Conservation (phyloP, 2,888 invertebrate species). For the Arctia plantaginis region DNA sequence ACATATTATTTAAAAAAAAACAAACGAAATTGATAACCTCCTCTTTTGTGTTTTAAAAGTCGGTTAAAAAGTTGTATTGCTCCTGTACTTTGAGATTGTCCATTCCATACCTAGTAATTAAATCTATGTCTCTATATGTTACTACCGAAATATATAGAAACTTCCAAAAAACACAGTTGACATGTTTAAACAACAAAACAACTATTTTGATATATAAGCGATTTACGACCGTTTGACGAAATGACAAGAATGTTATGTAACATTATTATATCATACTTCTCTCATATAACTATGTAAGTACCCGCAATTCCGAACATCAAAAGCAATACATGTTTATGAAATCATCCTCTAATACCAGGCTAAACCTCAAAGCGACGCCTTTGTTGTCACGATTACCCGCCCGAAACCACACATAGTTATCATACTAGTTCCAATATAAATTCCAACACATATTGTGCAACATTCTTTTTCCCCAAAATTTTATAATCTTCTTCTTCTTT, state of each 20-base stretch:
- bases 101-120: not conserved
- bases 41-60: too few relatives aligned
- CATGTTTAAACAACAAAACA: too few relatives aligned
- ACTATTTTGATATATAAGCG: too few relatives aligned
- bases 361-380: constrained; percentile 90
- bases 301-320: constrained; percentile 94
- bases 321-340: constrained; percentile 93
- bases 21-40: too few relatives aligned
- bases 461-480: not conserved
- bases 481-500: too few relatives aligned
- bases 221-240: not conserved
- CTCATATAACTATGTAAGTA: constrained; percentile 90
- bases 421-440: not conserved
- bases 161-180: not conserved
- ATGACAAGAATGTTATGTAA: not conserved
- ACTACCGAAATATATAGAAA: not conserved
- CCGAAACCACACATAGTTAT: constrained; percentile 64
- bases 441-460: too few relatives aligned
- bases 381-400: constrained; percentile 93
- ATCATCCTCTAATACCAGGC: constrained; percentile 88
- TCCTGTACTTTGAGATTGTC: not conserved
- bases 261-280: not conserved
- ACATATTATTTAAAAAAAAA: too few relatives aligned
- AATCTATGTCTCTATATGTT: not conserved
- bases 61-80: not conserved